Evolutionary conservation across 2,113 vertebrate genomes (phyloP).

Genomic region (Hippoglossus stenolepis): DNA sequence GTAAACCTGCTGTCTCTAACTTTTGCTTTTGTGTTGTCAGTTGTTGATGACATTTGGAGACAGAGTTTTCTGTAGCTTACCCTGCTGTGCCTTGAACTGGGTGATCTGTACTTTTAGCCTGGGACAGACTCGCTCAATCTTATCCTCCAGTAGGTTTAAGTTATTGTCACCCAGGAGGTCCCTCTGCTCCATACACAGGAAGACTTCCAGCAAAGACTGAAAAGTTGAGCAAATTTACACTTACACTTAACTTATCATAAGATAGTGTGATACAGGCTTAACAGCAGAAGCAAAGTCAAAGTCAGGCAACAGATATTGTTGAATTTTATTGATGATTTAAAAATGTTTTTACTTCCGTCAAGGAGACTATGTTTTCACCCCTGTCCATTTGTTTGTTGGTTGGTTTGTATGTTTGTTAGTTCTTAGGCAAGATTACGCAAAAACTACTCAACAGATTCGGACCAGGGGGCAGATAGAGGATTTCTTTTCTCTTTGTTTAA

Average conservation of each 20-base stretch:
- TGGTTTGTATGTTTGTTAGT: too few species aligned
- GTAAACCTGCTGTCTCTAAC: too few species aligned
- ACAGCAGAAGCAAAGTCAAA: background rate
- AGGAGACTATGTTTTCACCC: too few species aligned
- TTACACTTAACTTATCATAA: background rate
- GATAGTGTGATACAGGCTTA: background rate
- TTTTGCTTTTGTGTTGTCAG: too few species aligned
- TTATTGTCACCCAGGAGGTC: slow-evolving; percentile 55
- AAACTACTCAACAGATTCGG: too few species aligned
- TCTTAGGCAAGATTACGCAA: too few species aligned
- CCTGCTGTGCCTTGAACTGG: slow-evolving; percentile 46
- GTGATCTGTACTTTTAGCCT: slow-evolving; percentile 58
- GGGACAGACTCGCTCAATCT: slow-evolving; percentile 54
- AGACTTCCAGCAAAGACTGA: slow-evolving; percentile 77
- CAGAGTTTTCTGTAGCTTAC: slow-evolving; percentile 36
- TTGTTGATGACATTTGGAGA: background rate
- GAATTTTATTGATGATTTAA: too few species aligned
- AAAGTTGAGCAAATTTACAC: background rate
- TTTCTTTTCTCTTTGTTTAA: too few species aligned
- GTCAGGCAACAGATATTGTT: too few species aligned
- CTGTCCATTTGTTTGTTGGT: too few species aligned
- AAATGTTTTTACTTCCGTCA: too few species aligned
- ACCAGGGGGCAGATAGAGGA: too few species aligned
- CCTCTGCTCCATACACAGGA: slow-evolving; percentile 76
- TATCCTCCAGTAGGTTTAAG: slow-evolving; percentile 51